These are phyloP conservation scores for Chloroclystis v-ata DNA, from an alignment of 2,888 invertebrate species.

Conservation along the genomic window DNA sequence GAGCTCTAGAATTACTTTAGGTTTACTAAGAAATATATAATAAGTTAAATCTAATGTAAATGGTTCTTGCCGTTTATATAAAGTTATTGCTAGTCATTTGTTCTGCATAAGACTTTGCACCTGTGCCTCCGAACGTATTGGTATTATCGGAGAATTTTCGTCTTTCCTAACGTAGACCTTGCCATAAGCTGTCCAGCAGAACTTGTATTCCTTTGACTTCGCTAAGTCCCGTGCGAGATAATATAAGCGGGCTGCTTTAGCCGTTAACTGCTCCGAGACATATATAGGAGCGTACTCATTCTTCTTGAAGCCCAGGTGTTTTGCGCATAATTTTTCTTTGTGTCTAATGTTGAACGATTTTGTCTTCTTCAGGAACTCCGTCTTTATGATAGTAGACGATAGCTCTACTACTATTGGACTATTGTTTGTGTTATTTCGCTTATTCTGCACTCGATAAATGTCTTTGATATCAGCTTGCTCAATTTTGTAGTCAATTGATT, in stretches of 20 bases:
- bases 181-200: not conserved
- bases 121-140: not conserved
- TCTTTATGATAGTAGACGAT: not conserved
- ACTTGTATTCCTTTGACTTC: not conserved
- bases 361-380: not conserved
- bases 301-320: not conserved
- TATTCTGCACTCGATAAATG: not conserved
- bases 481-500: not conserved
- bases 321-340: not conserved
- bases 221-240: not conserved
- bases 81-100: not conserved
- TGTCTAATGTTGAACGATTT: not conserved
- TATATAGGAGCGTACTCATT: not conserved
- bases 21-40: too few relatives aligned
- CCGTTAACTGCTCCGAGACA: not conserved
- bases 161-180: not conserved
- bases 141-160: constrained; percentile 1
- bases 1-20: too few relatives aligned
- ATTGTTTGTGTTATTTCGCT: not conserved
- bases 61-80: too few relatives aligned
- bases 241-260: not conserved
- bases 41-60: too few relatives aligned
- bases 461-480: not conserved
- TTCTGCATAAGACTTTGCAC: not conserved
- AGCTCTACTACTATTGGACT: not conserved